A percentile compares a stretch with the other conserved stretches of the same genome.
phyloP scores from a whole-genome alignment of 2,797 vertebrate species.

The Chiloscyllium punctatum region DNA sequence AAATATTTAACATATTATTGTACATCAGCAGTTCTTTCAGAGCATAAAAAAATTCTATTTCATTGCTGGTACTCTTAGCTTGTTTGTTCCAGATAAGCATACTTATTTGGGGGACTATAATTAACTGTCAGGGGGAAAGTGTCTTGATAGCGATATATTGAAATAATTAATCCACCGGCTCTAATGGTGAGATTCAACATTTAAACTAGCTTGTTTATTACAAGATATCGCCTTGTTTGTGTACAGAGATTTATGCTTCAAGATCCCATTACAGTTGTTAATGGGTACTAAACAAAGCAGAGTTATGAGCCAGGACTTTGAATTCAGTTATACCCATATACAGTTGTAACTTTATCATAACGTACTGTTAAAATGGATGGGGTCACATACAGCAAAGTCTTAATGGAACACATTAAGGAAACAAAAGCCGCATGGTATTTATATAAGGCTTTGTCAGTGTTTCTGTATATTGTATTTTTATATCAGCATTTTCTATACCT shows the following conservation, averaged over 20 bases:
- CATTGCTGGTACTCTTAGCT: neutral
- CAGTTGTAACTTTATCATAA: neutral
- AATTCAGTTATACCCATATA: neutral
- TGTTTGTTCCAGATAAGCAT: neutral
- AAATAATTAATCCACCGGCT: neutral
- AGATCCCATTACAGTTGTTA: neutral
- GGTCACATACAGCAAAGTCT: neutral
- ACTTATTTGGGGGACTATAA: neutral
- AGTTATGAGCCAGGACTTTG: neutral
- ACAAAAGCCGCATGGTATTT: neutral
- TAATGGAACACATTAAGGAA: neutral
- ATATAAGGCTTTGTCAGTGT: neutral
- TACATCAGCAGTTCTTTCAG: neutral
- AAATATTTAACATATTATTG: slow-evolving; percentile 2
- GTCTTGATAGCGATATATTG: neutral
- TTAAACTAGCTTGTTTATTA: slow-evolving; percentile 20
- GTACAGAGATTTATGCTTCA: neutral
- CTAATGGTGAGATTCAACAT: neutral
- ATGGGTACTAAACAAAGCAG: neutral
- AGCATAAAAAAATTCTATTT: neutral
- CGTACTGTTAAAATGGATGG: neutral
- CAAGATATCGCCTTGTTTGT: neutral
- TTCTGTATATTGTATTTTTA: neutral
- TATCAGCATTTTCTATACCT: neutral
- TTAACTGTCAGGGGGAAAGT: neutral